Evolutionary conservation across 2,888 invertebrate species (phyloP), one percentile per base, ranked within the genome.

Genomic region (Carterocephalus palaemon): DNA sequence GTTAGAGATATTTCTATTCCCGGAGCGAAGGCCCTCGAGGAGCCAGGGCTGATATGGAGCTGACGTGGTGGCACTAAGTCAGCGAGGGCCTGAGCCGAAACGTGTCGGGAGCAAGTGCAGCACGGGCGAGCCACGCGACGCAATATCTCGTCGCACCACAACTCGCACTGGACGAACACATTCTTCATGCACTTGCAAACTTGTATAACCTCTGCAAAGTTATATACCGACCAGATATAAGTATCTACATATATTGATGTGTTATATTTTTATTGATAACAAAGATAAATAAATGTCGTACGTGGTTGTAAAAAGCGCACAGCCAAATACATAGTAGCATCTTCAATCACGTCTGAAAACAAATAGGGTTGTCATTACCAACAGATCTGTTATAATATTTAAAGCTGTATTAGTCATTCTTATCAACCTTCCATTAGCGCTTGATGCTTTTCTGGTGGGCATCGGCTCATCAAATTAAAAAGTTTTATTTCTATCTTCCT

Each of bases 121-220:
- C 75, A 69, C 0, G 80, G 81, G n/a, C 66, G 66, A 2, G 67
- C 54, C 36, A 79, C 71, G 13, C 69, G 74, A 3, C 81, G 70
- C 23, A 83, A 51, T 12, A 78, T 80, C 59, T 82, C 83, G 31
- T 82, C 82, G 54, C 78, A 75, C 80, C 83, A 80, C 47, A 84
- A 52, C 54, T 84, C 84, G 56, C 85, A 84, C 56, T 85, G 84
- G 5, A 83, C 78, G 52, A 77, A 75, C 24, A 76, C 81, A 49
- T 73, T 81, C 58, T 82, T 83, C 78, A 75, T 77, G 55, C 84
- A 85, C 49, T 79, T 81, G 71, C 83, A 85, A 10, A 83, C 75
- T 61, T 75, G 67, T 17, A 79, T 68, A 1, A 73, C 51, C 36
- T 65, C 84, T 83, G 66, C 32, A 52, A 49, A 40, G 23, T 39